Evolutionary conservation across 2,113 vertebrate species (phyloP).

Genomic region (Sinocyclocheilus maitianheensis): DNA sequence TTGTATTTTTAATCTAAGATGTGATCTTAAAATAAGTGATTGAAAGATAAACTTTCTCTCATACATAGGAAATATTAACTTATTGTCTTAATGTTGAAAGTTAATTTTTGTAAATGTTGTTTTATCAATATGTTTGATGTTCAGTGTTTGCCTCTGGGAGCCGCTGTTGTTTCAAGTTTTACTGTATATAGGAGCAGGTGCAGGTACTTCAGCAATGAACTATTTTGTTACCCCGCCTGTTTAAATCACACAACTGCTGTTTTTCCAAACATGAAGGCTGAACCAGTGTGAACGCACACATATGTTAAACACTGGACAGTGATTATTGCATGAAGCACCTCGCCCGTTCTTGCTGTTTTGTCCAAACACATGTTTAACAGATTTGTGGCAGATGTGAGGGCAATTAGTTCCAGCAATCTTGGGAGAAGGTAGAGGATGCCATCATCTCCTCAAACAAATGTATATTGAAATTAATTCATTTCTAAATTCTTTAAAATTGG

Average conservation of each 20-base stretch:
- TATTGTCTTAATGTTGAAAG: not conserved
- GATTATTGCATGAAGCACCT: not conserved
- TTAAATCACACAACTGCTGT: constrained; percentile 23
- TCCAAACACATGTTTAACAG: constrained; percentile 26
- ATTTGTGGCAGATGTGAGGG: constrained; percentile 40
- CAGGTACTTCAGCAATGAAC: not conserved
- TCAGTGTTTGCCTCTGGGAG: constrained; percentile 47
- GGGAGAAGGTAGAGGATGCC: constrained; percentile 30
- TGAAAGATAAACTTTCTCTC: not conserved
- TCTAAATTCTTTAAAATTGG: not conserved
- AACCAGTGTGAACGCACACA: not conserved
- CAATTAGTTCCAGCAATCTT: constrained; percentile 24
- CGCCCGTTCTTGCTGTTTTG: not conserved
- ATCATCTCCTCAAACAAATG: constrained; percentile 12
- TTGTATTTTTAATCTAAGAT: not conserved
- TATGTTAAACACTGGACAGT: not conserved
- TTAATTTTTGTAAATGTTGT: not conserved
- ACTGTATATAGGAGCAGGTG: constrained; percentile 26
- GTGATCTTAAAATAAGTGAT: not conserved
- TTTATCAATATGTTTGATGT: not conserved
- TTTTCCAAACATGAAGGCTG: not conserved
- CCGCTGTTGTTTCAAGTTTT: constrained; percentile 43
- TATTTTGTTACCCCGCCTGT: not conserved
- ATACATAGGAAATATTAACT: not conserved
- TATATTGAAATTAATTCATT: not conserved